A percentile compares a stretch with the other conserved stretches of the same genome.
Conservation (phyloP, 2,888 invertebrate genomes). For the Diarsia mendica region DNA sequence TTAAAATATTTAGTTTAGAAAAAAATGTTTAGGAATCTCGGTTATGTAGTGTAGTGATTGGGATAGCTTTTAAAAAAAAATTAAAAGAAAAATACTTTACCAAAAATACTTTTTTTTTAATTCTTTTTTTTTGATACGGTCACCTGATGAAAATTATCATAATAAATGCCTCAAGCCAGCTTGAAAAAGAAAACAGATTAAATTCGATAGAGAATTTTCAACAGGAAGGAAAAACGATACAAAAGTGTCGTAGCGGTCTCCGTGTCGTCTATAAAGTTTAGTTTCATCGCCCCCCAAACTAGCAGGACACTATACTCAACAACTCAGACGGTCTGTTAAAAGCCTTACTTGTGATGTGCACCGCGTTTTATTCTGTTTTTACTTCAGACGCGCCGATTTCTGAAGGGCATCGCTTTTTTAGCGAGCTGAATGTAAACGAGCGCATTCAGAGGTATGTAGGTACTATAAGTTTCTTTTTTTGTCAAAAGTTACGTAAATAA, state of each 20-base stretch:
- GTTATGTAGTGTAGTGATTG: background rate
- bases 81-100: slow-evolving; percentile 1
- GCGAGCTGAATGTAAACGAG: slow-evolving; percentile 42
- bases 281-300: slow-evolving; percentile 63
- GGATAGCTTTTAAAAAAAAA: background rate
- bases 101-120: too few species aligned
- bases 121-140: background rate
- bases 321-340: slow-evolving; percentile 65
- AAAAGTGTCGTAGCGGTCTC: slow-evolving; percentile 37
- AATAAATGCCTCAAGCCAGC: background rate
- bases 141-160: background rate
- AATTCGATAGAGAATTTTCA: slow-evolving; percentile 12
- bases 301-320: slow-evolving; percentile 60
- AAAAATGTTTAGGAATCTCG: slow-evolving; percentile 36
- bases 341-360: slow-evolving; percentile 55
- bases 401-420: slow-evolving; percentile 31
- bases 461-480: slow-evolving; percentile 18
- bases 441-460: slow-evolving; percentile 26
- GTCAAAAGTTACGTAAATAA: slow-evolving; percentile 1
- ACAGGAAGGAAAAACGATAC: slow-evolving; percentile 32
- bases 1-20: slow-evolving; percentile 46
- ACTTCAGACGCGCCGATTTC: slow-evolving; percentile 27
- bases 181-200: background rate
- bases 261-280: slow-evolving; percentile 68
- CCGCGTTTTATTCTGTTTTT: slow-evolving; percentile 57